Percentiles rank a stretch among this genome's conserved stretches.
These are phyloP conservation scores for Bacillus rossius DNA, from an alignment of 1,140 invertebrate species.

Conservation along the genomic window DNA sequence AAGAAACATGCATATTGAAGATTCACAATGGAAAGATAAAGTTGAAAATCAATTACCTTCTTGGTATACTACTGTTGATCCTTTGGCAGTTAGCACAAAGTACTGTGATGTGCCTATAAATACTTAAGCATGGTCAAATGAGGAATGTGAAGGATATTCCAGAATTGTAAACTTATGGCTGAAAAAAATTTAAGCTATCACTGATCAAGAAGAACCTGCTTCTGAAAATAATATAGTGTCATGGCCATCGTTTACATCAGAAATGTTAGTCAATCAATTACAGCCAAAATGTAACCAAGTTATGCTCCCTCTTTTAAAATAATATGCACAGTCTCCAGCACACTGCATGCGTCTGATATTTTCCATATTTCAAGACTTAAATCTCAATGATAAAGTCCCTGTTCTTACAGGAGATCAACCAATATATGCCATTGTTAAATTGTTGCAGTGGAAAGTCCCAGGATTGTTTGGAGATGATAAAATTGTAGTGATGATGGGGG, in stretches of 20 bases:
- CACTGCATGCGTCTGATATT: not conserved
- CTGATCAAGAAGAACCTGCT: too few relatives aligned
- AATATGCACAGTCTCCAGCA: not conserved
- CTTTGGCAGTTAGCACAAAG: not conserved
- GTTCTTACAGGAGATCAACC: slow-evolving; percentile 23
- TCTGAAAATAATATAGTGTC: not conserved
- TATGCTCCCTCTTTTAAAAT: not conserved
- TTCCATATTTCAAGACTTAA: not conserved
- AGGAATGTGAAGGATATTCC: not conserved
- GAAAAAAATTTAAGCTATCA: too few relatives aligned
- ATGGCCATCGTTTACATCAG: not conserved
- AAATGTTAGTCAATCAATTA: too few relatives aligned
- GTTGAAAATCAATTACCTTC: not conserved
- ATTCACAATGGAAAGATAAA: not conserved
- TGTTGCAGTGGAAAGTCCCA: slow-evolving; percentile 29
- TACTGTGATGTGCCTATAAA: not conserved
- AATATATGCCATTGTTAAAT: slow-evolving; percentile 25
- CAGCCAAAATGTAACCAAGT: too few relatives aligned
- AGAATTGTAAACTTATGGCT: too few relatives aligned
- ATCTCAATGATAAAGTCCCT: slow-evolving; percentile 6
- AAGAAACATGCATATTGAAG: not conserved
- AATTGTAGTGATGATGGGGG: slow-evolving; percentile 27
- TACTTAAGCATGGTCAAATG: not conserved
- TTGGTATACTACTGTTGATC: not conserved
- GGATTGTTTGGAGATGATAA: slow-evolving; percentile 26